Conservation (phyloP, 2,113 vertebrate species). For the Oncorhynchus masou region DNA sequence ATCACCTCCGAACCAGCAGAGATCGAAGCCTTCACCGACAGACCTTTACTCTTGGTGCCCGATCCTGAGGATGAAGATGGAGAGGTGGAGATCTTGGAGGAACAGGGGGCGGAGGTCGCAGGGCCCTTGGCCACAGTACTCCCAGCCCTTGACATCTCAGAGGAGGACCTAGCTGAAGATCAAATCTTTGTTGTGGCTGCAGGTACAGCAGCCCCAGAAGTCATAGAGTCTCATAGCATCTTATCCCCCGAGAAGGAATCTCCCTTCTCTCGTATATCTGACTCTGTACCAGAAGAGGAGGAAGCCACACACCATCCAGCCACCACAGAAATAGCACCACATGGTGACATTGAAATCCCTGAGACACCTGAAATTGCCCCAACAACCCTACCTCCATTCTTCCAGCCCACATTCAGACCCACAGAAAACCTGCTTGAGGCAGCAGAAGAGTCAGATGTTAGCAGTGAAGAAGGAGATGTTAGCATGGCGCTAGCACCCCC, state of each 20-base stretch:
- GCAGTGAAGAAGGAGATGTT: background rate
- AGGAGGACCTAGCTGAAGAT: slow-evolving; percentile 57
- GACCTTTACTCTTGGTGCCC: slow-evolving; percentile 17
- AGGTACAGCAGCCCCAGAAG: slow-evolving; percentile 5
- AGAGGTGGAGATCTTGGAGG: slow-evolving; percentile 61
- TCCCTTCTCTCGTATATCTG: slow-evolving; percentile 65
- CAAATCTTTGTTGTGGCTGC: slow-evolving; percentile 55
- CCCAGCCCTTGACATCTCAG: background rate
- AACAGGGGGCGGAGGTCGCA: slow-evolving; percentile 22
- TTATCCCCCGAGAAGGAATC: slow-evolving; percentile 66
- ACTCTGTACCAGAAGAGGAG: slow-evolving; percentile 52
- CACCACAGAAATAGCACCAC: background rate
- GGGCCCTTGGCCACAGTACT: background rate
- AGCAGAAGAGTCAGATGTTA: background rate
- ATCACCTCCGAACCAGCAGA: slow-evolving; percentile 2
- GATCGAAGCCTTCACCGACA: slow-evolving; percentile 4
- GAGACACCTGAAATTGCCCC: background rate
- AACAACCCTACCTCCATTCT: slow-evolving; percentile 12
- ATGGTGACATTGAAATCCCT: too few relatives aligned
- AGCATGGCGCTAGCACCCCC: background rate
- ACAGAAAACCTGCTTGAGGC: background rate
- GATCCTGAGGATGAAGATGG: background rate
- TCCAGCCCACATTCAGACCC: slow-evolving; percentile 19
- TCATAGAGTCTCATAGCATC: slow-evolving; percentile 23
- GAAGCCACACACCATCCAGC: slow-evolving; percentile 27